Percentiles rank a stretch among this genome's conserved stretches.
Evolutionary conservation across 2,797 vertebrate genomes (phyloP).

Genomic region (Delichon dasypus): DNA sequence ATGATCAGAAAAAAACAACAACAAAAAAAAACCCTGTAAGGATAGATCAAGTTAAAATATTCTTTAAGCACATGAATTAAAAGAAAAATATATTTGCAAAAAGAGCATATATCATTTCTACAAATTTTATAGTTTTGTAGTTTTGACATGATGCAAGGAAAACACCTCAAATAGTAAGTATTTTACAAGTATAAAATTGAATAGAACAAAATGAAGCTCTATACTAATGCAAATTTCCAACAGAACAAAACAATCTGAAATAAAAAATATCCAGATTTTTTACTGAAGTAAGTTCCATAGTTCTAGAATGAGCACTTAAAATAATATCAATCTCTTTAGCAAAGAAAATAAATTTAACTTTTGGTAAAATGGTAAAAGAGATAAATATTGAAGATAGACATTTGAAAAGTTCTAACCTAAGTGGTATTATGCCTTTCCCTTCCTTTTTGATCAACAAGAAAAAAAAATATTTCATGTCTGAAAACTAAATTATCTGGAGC

Average conservation of each 20-base stretch:
- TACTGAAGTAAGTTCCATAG: neutral
- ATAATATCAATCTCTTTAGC: neutral
- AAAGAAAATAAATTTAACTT: neutral
- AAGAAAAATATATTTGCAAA: neutral
- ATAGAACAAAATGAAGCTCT: neutral
- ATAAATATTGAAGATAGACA: neutral
- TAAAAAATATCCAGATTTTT: neutral
- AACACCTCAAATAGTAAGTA: accelerated
- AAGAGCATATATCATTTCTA: neutral
- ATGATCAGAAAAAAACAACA: neutral
- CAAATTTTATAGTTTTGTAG: neutral
- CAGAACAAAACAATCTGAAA: neutral
- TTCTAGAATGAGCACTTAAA: neutral
- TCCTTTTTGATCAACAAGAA: neutral
- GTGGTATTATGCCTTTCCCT: neutral
- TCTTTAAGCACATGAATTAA: neutral
- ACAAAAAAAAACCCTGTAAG: neutral
- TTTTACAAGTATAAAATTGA: neutral
- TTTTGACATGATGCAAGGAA: neutral
- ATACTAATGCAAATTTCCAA: neutral
- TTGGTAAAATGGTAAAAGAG: neutral
- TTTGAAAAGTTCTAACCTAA: neutral
- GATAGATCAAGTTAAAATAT: neutral
- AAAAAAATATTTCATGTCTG: neutral
- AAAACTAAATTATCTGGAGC: neutral